Evolutionary conservation across 2,797 vertebrate species (phyloP).

Genomic region (Rhinophrynus dorsalis): DNA sequence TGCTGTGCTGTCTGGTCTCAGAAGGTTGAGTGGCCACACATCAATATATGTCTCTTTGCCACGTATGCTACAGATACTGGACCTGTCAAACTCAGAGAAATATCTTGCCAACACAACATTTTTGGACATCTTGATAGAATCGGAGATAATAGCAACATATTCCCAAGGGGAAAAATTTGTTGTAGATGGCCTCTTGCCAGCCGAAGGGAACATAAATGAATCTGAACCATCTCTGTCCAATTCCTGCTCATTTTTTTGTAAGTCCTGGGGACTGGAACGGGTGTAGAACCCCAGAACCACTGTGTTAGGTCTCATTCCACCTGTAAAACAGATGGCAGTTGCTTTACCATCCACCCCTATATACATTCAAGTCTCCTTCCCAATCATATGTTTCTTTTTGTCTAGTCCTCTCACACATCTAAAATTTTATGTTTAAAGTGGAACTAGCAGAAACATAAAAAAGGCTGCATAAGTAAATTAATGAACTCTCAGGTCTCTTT

Average conservation of each 20-base stretch:
- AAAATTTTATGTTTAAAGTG: too few relatives aligned
- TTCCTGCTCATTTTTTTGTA: constrained; percentile 60
- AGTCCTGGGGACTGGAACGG: constrained; percentile 67
- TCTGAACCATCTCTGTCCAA: constrained; percentile 27
- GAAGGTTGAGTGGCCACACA: constrained; percentile 86
- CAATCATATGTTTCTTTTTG: too few relatives aligned
- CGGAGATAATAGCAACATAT: constrained; percentile 82
- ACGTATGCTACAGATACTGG: constrained; percentile 50
- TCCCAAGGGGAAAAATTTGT: constrained; percentile 72
- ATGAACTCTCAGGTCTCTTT: too few relatives aligned
- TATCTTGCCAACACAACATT: constrained; percentile 83
- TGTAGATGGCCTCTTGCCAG: constrained; percentile 60
- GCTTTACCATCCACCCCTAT: too few relatives aligned
- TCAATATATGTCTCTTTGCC: constrained; percentile 70
- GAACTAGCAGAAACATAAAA: too few relatives aligned
- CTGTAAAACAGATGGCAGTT: constrained; percentile 64
- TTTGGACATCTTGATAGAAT: constrained; percentile 89
- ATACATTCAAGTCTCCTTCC: too few relatives aligned
- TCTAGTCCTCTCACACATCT: too few relatives aligned
- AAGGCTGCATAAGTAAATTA: too few relatives aligned
- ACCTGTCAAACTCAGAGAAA: constrained; percentile 77
- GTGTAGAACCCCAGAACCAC: constrained; percentile 88
- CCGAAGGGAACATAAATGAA: constrained; percentile 65
- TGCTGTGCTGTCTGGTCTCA: constrained; percentile 82
- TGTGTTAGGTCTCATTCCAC: constrained; percentile 91